Evolutionary conservation across 2,888 invertebrate genomes (phyloP).

Genomic region (Agrochola macilenta): DNA sequence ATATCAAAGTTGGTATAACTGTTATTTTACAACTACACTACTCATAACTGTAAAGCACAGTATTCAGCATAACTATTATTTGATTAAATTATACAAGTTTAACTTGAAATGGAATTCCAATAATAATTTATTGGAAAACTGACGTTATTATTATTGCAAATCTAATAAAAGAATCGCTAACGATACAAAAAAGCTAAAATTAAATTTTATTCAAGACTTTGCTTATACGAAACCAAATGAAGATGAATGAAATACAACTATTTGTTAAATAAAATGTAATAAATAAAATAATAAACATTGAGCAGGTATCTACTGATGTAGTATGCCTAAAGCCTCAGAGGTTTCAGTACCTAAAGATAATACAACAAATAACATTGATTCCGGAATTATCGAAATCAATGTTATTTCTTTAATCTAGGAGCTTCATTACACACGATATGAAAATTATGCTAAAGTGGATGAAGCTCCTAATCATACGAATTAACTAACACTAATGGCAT

Average conservation of each 20-base stretch:
- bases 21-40: conserved; percentile 45
- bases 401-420: conserved; percentile 53
- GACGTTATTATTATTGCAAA: conserved; percentile 22
- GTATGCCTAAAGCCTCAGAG: conserved; percentile 65
- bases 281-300: conserved; percentile 57
- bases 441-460: conserved; percentile 65
- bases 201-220: background rate
- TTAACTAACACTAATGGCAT: conserved; percentile 86
- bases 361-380: conserved; percentile 60
- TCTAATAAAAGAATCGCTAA: conserved; percentile 12
- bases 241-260: conserved; percentile 9
- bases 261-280: conserved; percentile 5
- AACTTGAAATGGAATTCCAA: conserved; percentile 34
- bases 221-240: background rate
- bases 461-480: conserved; percentile 63
- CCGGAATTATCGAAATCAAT: conserved; percentile 55
- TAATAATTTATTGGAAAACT: conserved; percentile 9
- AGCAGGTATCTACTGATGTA: conserved; percentile 66
- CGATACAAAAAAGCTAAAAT: background rate
- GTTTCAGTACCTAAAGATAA: conserved; percentile 60
- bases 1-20: conserved; percentile 46
- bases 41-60: conserved; percentile 53
- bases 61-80: conserved; percentile 42
- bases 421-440: conserved; percentile 42
- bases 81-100: conserved; percentile 44